phyloP scores from a whole-genome alignment of 92 coral and sea anemone species.

The Actinernus sp. region DNA sequence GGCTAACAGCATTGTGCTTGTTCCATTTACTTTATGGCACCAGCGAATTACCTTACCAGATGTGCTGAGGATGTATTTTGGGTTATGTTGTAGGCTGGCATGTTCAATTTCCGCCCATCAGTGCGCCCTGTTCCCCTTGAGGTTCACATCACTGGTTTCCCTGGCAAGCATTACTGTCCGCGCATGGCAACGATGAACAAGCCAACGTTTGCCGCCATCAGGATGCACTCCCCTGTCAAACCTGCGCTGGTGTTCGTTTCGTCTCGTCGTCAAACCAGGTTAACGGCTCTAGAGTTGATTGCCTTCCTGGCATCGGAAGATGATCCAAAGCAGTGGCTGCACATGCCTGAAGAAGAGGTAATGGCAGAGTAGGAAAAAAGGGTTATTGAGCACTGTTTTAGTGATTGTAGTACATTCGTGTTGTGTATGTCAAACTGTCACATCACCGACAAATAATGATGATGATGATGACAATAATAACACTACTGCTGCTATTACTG shows the following conservation, averaged over 20 bases:
- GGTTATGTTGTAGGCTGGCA: slow-evolving; percentile 90
- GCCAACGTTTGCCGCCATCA: slow-evolving; percentile 94
- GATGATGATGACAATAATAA: no score
- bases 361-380: no score
- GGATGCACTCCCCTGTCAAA: slow-evolving; percentile 93
- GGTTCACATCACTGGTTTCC: slow-evolving; percentile 95
- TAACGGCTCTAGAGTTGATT: slow-evolving; percentile 95
- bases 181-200: slow-evolving; percentile 99
- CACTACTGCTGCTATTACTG: no score
- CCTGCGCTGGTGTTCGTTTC: slow-evolving; percentile 95
- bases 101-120: slow-evolving; percentile 99
- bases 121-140: slow-evolving; percentile 99
- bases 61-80: no score
- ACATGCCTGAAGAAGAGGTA: slow-evolving; percentile 98
- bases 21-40: no score
- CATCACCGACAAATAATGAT: no score
- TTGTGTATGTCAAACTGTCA: no score
- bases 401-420: no score
- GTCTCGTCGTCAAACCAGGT: slow-evolving; percentile 95
- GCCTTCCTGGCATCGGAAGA: slow-evolving; percentile 90
- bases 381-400: no score
- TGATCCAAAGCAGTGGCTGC: slow-evolving; percentile 98
- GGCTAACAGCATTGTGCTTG: no score
- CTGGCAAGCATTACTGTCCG: slow-evolving; percentile 99
- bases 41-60: no score